Conservation (phyloP, 2,888 invertebrate species). For the Clanis bilineata region DNA sequence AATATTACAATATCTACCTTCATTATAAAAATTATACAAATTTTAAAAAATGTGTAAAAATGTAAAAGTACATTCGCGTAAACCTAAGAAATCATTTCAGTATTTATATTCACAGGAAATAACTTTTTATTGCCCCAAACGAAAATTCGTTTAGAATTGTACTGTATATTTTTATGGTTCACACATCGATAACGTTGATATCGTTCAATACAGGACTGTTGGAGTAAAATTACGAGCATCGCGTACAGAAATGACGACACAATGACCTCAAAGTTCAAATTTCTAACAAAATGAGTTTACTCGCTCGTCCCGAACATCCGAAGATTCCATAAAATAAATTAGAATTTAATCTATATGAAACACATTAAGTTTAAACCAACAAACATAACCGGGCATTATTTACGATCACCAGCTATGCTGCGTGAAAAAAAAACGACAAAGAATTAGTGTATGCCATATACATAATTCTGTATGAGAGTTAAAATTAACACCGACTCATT, state of each 20-base stretch:
- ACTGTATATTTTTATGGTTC: neutral
- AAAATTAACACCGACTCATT: slow-evolving; percentile 79
- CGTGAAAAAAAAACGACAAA: slow-evolving; percentile 61
- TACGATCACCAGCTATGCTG: slow-evolving; percentile 60
- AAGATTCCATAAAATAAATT: slow-evolving; percentile 61
- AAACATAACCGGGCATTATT: slow-evolving; percentile 71
- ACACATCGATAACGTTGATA: neutral
- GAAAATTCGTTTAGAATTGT: neutral
- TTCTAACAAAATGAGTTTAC: slow-evolving; percentile 32
- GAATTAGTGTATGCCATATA: slow-evolving; percentile 64
- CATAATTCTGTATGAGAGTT: slow-evolving; percentile 52
- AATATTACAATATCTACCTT: too few species aligned
- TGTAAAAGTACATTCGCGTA: neutral
- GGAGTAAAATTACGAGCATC: neutral
- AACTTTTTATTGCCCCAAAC: neutral
- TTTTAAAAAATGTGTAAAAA: too few species aligned
- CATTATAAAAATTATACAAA: too few species aligned
- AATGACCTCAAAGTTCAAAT: slow-evolving; percentile 17
- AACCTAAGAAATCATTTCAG: neutral
- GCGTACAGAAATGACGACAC: slow-evolving; percentile 11
- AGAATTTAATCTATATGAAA: slow-evolving; percentile 69
- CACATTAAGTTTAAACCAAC: slow-evolving; percentile 72
- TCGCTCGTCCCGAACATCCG: slow-evolving; percentile 35
- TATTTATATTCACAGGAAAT: neutral
- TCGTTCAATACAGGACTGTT: neutral